Base-by-base conservation (phyloP, 2,113 vertebrate species). In the Mustelus asterias region DNA sequence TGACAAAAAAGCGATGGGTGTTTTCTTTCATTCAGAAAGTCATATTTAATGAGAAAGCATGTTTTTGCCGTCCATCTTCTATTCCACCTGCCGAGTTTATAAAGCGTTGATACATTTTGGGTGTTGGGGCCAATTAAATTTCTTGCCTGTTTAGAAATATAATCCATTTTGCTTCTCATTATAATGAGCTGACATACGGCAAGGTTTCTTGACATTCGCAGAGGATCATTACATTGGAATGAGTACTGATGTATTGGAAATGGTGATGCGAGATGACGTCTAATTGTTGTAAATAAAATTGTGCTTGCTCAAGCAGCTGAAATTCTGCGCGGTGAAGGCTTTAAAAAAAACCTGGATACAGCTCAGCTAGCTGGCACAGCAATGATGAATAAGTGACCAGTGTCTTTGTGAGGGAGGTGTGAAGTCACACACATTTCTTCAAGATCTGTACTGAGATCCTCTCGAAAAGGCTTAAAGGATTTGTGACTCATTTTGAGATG, bases 371-470 rank as follows among this genome's bases (percentile, higher is more conserved):
- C 2, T 72, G 33, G 16, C 95, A 80, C 9, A 80, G 26, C 48
- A 95, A 37, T 80, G 72, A 83, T 94, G 92, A 96, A 94, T 96
- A 90, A 94, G 69, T 94, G 90, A 88, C 72, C 11, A 78, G 85
- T 95, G 94, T 94, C 96, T 86, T 96, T 96, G 96, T 94, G 95
- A 96, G 37, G 96, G 93, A 76, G 58, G 33, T 76, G 76, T 94
- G 86, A 95, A 95, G 78, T 78, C 72, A 96, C 72, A 48, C 37
- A 10, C 44, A 85, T 96, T 96, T 80, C 44, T 60, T 93, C 89
- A 70, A 58, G 78, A 96, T 96, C 97, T 97, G 96, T 97, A 97
- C 97, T 97, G 96, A 97, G 96, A 97, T 96, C 96, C 96, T 97
- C 96, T 96, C 96, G 96, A 96, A 96, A 96, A 96, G 95, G 60